phyloP scores from a whole-genome alignment of 1,140 invertebrate species.

The Papilio machaon region DNA sequence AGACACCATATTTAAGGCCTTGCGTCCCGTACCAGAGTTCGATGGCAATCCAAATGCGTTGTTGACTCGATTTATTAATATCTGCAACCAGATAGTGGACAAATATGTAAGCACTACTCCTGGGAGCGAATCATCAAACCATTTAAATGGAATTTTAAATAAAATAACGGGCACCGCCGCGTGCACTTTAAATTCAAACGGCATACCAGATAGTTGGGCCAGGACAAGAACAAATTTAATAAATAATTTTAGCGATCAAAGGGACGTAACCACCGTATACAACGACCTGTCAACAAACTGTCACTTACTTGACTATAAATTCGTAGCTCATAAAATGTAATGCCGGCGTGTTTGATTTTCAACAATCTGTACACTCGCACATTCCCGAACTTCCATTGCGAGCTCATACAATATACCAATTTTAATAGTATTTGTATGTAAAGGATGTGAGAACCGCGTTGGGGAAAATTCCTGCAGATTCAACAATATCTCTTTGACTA shows the following conservation, averaged over 20 bases:
- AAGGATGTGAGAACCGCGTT: too few relatives aligned
- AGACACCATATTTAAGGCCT: background rate
- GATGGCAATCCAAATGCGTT: background rate
- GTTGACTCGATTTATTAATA: background rate
- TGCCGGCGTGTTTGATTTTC: too few relatives aligned
- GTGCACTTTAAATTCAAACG: constrained; percentile 31
- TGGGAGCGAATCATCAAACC: constrained; percentile 30
- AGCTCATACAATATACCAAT: too few relatives aligned
- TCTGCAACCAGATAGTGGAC: background rate
- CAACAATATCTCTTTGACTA: too few relatives aligned
- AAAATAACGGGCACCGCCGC: constrained; percentile 1
- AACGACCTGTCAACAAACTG: constrained; percentile 39
- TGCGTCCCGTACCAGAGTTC: background rate
- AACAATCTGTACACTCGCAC: too few relatives aligned
- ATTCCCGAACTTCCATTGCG: too few relatives aligned
- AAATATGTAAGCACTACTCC: constrained; percentile 10
- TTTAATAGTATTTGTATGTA: too few relatives aligned
- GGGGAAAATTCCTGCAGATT: too few relatives aligned
- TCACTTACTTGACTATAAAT: too few relatives aligned
- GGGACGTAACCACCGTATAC: constrained; percentile 41
- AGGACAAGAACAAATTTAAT: constrained; percentile 33
- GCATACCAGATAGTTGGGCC: constrained; percentile 31
- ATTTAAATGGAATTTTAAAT: constrained; percentile 41
- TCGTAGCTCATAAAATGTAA: too few relatives aligned
- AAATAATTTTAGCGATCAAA: constrained; percentile 40